Conservation (phyloP, 2,888 invertebrate species). For the Phaonia tiefii region DNA sequence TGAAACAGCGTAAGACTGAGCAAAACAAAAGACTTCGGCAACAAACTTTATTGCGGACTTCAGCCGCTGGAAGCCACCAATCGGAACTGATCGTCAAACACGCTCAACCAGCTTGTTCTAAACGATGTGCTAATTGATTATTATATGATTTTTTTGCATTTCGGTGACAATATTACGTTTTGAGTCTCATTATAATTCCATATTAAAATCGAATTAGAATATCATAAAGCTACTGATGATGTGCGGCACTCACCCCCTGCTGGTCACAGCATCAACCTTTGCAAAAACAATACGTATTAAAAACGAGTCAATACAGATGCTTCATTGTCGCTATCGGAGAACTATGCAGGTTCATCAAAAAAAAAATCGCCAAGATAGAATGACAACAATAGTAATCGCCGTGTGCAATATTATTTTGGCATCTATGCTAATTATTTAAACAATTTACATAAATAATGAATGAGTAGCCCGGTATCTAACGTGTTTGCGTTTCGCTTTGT, state of each 20-base stretch:
- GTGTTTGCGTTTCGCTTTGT: constrained; percentile 36
- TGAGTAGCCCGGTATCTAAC: constrained; percentile 27
- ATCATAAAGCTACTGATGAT: constrained; percentile 32
- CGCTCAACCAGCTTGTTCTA: background rate
- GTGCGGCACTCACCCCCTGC: background rate
- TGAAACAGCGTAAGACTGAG: too few species aligned
- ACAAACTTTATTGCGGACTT: too few species aligned
- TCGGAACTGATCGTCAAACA: background rate
- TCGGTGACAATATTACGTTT: constrained; percentile 4
- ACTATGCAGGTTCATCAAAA: background rate
- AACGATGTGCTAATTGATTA: constrained; percentile 37
- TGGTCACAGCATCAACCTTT: background rate
- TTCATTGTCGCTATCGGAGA: background rate
- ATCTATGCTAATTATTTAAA: constrained; percentile 42
- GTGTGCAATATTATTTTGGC: constrained; percentile 30
- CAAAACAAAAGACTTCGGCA: background rate
- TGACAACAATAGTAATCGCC: constrained; percentile 5
- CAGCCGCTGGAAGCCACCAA: too few species aligned
- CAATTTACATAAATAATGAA: constrained; percentile 58
- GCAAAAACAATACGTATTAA: background rate
- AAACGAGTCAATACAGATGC: constrained; percentile 19
- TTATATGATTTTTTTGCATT: background rate
- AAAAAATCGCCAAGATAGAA: background rate
- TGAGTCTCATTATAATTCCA: background rate
- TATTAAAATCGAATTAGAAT: constrained; percentile 33